Evolutionary conservation across 1,140 invertebrate species (phyloP).

Genomic region (Lepeophtheirus salmonis): DNA sequence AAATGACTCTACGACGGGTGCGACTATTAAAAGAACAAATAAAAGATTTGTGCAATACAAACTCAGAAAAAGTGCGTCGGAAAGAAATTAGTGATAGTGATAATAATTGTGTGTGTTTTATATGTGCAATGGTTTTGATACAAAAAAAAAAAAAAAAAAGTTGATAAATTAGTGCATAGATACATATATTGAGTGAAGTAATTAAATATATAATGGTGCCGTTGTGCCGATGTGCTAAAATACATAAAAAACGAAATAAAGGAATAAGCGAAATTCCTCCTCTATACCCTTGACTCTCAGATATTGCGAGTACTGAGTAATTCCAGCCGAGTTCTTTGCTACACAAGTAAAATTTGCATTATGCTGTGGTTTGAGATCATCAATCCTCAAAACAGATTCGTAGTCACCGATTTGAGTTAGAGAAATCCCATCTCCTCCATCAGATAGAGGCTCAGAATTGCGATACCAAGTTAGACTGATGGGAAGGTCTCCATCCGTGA

Average conservation of each 20-base stretch:
- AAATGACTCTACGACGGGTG: background rate
- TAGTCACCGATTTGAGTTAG: constrained; percentile 29
- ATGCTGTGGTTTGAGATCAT: constrained; percentile 50
- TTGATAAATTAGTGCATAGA: too few species aligned
- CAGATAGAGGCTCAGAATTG: constrained; percentile 34
- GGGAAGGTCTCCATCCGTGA: constrained; percentile 54
- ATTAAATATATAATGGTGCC: too few species aligned
- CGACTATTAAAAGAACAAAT: background rate
- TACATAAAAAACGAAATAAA: too few species aligned
- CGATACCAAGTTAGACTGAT: constrained; percentile 54
- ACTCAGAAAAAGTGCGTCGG: too few species aligned
- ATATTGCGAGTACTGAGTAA: constrained; percentile 28
- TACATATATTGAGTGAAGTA: too few species aligned
- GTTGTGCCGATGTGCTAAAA: too few species aligned
- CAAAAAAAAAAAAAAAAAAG: too few species aligned
- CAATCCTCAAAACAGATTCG: constrained; percentile 48
- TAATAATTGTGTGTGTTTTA: too few species aligned
- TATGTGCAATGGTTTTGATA: too few species aligned
- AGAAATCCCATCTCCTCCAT: background rate
- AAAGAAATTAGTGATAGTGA: too few species aligned
- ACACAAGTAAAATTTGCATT: constrained; percentile 55
- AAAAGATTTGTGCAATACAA: too few species aligned
- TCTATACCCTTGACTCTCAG: constrained; percentile 9
- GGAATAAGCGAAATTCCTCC: too few species aligned
- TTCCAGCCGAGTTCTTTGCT: constrained; percentile 47